A percentile compares a stretch with the other conserved stretches of the same genome.
phyloP scores from a whole-genome alignment of 53 echinoderm and acorn worm genomes.

The Pentamera pediparva region DNA sequence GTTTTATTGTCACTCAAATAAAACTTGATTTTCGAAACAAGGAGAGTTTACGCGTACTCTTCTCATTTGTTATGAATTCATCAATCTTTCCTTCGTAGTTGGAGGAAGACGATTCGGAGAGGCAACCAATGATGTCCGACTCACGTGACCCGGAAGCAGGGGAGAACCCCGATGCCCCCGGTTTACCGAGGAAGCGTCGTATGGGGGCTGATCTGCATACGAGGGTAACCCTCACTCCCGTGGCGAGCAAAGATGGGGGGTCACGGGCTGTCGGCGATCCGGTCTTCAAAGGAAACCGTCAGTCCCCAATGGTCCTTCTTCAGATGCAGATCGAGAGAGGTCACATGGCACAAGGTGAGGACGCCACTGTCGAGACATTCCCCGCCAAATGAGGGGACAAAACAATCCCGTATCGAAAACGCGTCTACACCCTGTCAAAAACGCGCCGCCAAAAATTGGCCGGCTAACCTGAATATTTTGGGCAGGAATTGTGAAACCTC shows the following conservation, averaged over 20 bases:
- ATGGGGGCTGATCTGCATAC: constrained; percentile 15
- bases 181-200: constrained; percentile 10
- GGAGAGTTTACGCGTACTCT: too few species aligned
- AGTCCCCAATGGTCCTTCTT: constrained; percentile 16
- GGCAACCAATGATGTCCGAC: constrained; percentile 19
- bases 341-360: constrained; percentile 30
- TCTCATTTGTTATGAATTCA: too few species aligned
- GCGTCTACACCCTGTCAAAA: too few species aligned
- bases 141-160: neutral
- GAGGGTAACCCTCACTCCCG: constrained; percentile 41
- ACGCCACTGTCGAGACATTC: too few species aligned
- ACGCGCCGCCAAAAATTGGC: too few species aligned
- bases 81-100: neutral
- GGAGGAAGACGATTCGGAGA: constrained; percentile 2
- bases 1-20: too few species aligned
- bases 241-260: constrained; percentile 39
- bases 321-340: constrained; percentile 30
- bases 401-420: too few species aligned
- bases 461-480: too few species aligned
- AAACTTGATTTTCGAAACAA: too few species aligned
- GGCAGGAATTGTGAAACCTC: too few species aligned
- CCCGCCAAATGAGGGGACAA: too few species aligned
- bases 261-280: constrained; percentile 10
- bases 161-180: neutral
- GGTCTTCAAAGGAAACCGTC: constrained; percentile 7